A percentile compares a stretch with the other conserved stretches of the same genome.
These are phyloP conservation scores for Ormia ochracea DNA, from an alignment of 2,888 invertebrate species.

Conservation along the genomic window DNA sequence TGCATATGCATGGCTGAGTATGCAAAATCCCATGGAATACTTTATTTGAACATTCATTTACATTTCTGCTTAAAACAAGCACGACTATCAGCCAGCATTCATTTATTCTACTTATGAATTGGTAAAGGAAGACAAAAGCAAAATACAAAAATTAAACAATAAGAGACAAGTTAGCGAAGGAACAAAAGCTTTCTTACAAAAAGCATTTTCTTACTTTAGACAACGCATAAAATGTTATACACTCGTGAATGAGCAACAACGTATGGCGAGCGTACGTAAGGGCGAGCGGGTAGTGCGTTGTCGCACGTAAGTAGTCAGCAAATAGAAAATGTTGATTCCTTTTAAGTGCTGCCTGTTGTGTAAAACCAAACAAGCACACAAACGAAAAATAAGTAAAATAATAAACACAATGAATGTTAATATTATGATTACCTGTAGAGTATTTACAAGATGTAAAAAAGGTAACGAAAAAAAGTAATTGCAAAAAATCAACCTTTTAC, in stretches of 20 bases:
- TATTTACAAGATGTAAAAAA: constrained; percentile 1
- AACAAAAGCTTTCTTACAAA: constrained; percentile 42
- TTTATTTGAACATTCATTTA: constrained; percentile 36
- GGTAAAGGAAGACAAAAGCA: constrained; percentile 9
- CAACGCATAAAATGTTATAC: not conserved
- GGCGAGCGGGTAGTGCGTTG: not conserved
- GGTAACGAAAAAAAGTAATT: not conserved
- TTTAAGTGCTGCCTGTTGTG: constrained; percentile 28
- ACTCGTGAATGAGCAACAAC: not conserved
- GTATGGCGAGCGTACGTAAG: no score
- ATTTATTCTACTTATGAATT: constrained; percentile 14
- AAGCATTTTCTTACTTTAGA: no score
- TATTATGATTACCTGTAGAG: constrained; percentile 33
- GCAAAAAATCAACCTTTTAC: no score
- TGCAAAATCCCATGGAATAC: constrained; percentile 37
- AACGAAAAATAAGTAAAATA: no score
- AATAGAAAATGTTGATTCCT: constrained; percentile 30
- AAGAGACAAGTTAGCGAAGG: constrained; percentile 24
- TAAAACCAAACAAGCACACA: no score
- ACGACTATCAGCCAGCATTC: constrained; percentile 14
- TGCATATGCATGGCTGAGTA: no score
- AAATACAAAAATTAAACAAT: constrained; percentile 43
- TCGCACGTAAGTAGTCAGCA: constrained; percentile 20
- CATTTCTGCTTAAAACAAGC: constrained; percentile 21
- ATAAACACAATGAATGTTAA: constrained; percentile 30